Evolutionary conservation across 2,888 invertebrate genomes (phyloP), one percentile per base, ranked within the genome.

Genomic region (Drosophila nigricruria): DNA sequence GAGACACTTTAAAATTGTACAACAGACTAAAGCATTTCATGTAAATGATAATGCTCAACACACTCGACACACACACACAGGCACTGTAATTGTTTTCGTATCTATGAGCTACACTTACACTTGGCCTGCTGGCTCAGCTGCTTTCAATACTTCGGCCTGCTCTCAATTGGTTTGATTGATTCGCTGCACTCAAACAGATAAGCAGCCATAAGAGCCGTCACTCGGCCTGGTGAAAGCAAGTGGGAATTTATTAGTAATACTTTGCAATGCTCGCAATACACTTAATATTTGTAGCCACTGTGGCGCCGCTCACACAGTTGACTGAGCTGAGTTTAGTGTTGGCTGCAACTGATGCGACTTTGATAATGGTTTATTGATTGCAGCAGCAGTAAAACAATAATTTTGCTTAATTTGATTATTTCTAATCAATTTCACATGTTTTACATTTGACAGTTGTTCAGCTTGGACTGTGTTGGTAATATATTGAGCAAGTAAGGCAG

Each of bases 1-100:
- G 90, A 90, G 84, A 85, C 81, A 87, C 91, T 91, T 78, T 74
- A 81, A 83, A 87, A 85, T 81, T 83, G 85, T 82, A 70, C 52
- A 52, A 61, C 60, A 66, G 50, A 70, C 71, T 32, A 50, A 50
- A 62, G 50, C 47, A 64, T 57, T 75, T 69, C 65, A 76, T 82
- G 82, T 74, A 74, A 80, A 82, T 80, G 83, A 88, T 86, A 87
- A 84, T 78, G 78, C 62, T 65, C 66, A 9, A 36, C 52, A 36
- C 52, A 52, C 34, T 53, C 60, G 43, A 56, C 47, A 68, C 75
- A 53, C 42, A 34, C 61, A 38, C 67, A 57, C 53, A 32, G 42
- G 43, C 50, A 53, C 59, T 61, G 70, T 74, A 65, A 60, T 72
- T 69, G 59, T 54, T 72, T 70, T 25, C 54, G 52, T 78, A 75